A percentile compares a stretch with the other conserved stretches of the same genome.
These are phyloP conservation scores for Nylanderia fulva DNA, from an alignment of 1,140 invertebrate species.

Conservation along the genomic window DNA sequence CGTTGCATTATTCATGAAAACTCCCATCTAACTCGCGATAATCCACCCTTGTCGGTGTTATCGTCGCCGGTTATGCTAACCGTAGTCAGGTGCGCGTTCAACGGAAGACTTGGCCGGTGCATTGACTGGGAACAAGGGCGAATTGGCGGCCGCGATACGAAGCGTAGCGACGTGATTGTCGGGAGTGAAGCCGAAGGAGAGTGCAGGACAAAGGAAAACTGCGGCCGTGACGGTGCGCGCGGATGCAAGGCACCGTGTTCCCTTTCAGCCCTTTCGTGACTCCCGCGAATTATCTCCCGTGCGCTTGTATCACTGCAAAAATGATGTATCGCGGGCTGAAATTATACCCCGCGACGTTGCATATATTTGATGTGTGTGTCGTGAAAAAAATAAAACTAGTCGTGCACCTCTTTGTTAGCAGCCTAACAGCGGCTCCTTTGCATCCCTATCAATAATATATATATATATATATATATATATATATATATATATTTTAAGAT, in stretches of 20 bases:
- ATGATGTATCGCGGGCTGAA: slow-evolving; percentile 38
- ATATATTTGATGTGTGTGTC: background rate
- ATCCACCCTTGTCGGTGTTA: slow-evolving; percentile 73
- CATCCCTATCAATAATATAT: too few relatives aligned
- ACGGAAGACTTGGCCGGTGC: slow-evolving; percentile 54
- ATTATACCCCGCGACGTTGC: background rate
- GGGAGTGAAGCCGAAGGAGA: slow-evolving; percentile 40
- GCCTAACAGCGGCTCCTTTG: background rate
- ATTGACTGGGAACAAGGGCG: slow-evolving; percentile 57
- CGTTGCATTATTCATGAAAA: slow-evolving; percentile 76
- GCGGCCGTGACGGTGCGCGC: slow-evolving; percentile 24
- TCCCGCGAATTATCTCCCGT: slow-evolving; percentile 20
- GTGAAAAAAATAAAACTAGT: background rate
- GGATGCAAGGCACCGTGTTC: slow-evolving; percentile 43
- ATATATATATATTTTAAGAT: too few relatives aligned
- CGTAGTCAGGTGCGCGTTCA: slow-evolving; percentile 71
- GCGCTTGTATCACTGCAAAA: slow-evolving; percentile 17
- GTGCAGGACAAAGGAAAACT: slow-evolving; percentile 14
- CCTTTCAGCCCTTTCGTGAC: slow-evolving; percentile 60
- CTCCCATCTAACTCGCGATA: slow-evolving; percentile 65
- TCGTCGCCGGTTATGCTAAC: slow-evolving; percentile 63
- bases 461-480: too few relatives aligned
- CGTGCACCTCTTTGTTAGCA: background rate
- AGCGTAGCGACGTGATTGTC: slow-evolving; percentile 51
- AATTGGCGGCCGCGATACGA: slow-evolving; percentile 31